phyloP scores from a whole-genome alignment of 2,888 invertebrate species.

The Amblyjoppa fuscipennis region DNA sequence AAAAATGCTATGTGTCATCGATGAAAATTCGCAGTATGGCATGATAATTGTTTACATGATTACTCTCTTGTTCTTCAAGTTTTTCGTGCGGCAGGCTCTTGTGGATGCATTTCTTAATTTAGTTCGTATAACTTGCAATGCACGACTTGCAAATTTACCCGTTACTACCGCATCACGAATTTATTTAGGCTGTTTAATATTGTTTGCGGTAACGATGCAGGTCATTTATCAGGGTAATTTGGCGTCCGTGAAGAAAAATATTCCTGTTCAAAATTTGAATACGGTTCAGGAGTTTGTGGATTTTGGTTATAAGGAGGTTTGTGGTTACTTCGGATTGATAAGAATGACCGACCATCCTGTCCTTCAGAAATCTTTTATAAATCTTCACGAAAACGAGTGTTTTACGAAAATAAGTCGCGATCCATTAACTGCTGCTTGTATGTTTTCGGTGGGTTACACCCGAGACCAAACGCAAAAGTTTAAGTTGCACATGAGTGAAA shows the following conservation, averaged over 20 bases:
- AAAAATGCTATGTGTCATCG: neutral
- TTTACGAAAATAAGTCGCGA: neutral
- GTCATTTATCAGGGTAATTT: neutral
- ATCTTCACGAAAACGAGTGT: no score
- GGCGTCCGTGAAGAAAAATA: neutral
- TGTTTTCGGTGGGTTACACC: no score
- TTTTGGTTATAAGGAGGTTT: neutral
- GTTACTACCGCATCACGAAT: neutral
- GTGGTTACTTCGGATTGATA: no score
- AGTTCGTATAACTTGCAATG: neutral
- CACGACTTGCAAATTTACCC: neutral
- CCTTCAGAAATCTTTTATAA: no score
- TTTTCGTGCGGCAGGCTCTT: neutral
- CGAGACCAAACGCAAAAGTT: no score
- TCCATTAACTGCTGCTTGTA: no score
- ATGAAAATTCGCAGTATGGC: neutral
- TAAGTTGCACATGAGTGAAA: no score
- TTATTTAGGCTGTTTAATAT: neutral
- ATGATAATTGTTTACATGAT: neutral
- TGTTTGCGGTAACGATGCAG: neutral
- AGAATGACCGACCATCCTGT: no score
- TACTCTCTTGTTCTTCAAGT: neutral
- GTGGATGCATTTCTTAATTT: neutral
- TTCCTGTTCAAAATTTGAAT: neutral
- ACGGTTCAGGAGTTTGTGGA: neutral